Evolutionary conservation across 2,888 invertebrate genomes (phyloP).

Genomic region (Tetramorium bicarinatum): DNA sequence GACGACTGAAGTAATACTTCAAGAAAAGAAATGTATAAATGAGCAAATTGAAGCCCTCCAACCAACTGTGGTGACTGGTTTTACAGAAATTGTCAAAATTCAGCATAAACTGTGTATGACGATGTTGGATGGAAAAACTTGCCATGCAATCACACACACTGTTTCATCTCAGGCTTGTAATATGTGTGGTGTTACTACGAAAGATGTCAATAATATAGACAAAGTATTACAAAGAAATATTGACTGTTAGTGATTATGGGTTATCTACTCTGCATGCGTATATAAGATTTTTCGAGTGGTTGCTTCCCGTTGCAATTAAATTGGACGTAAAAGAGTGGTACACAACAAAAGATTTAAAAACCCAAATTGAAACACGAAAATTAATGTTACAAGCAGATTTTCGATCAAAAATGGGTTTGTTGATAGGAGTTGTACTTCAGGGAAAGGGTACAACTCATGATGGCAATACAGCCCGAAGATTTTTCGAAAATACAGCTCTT

Average conservation of each 20-base stretch:
- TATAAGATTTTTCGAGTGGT: constrained; percentile 1
- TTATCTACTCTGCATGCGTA: neutral
- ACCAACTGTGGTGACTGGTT: neutral
- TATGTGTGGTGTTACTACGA: constrained; percentile 3
- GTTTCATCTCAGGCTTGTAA: neutral
- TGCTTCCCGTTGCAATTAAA: neutral
- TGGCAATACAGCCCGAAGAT: neutral
- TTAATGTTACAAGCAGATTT: neutral
- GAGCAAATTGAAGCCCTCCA: neutral
- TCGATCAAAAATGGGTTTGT: neutral
- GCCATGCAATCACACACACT: neutral
- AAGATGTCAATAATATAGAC: neutral
- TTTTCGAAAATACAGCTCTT: neutral
- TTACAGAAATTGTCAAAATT: neutral
- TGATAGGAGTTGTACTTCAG: neutral
- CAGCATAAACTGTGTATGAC: neutral
- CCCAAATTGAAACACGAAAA: neutral
- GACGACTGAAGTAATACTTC: neutral
- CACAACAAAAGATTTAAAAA: neutral
- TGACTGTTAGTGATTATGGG: neutral
- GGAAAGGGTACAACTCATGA: neutral
- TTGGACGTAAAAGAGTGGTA: neutral
- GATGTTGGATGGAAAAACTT: constrained; percentile 12
- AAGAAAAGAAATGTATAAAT: neutral
- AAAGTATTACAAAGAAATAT: neutral